Base-by-base conservation (phyloP, 2,888 invertebrate species). In the Diplolepis rosae region DNA sequence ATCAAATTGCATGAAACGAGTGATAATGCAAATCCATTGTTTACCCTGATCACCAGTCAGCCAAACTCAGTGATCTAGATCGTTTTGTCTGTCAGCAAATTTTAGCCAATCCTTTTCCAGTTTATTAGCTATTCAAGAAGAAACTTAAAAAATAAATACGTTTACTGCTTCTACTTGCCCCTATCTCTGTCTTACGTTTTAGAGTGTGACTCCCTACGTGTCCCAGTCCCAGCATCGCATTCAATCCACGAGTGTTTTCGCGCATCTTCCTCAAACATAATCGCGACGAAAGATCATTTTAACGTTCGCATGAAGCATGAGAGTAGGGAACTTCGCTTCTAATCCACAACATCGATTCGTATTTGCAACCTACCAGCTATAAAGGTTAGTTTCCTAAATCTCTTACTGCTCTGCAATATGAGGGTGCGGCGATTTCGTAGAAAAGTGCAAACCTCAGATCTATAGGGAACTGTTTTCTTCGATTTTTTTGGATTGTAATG, bases 271-370 rank as follows among this genome's bases (percentile, higher is more conserved):
- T 52, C 28, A 52, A 52, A 28, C 28, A 51, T 24, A 15, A 13
- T 28, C 51, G 7, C 28, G 56, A 22, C 56, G 39, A 61, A n/a
- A 35, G 35, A 61, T 24, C 39, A 39, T 24, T 61, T 39, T n/a
- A 39, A 39, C 27, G 39, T 24, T 22, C 61, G 39, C 24, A 39
- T 61, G 61, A 52, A 52, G 28, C 28, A 52, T 30, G 52, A 52
- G 28, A 42, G 48, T 11, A 48, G 39, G 61, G 15, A 61, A 61
- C 61, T 39, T 39, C 39, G 61, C 35, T 42, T 27, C 27, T 39
- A 61, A 61, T 61, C 35, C 61, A 39, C 61, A 27, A 39, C 61
- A 61, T 61, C 39, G 61, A 61, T 61, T 61, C 61, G 7, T 24
- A 39, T 15, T 39, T 27, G 13, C 61, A 24, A 39, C 61, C 24